Base-by-base conservation (phyloP, 1,140 invertebrate genomes). In the Mycetomoellerius zeteki region DNA sequence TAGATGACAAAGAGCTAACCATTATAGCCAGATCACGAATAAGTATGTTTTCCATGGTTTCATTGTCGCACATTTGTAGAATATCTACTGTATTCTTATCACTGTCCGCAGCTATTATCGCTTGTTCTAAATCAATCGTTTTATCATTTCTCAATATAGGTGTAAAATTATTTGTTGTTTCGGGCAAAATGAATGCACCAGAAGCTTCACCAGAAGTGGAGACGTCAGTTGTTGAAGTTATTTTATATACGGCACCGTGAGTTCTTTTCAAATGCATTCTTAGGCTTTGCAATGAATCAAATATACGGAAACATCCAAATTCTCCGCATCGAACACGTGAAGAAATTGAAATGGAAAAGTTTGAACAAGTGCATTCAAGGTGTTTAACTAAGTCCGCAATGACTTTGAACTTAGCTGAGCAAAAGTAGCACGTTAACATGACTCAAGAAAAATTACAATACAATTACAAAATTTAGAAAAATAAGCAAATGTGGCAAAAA, bases 261-360 rank as follows among this genome's bases (percentile, higher is more conserved):
- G 12, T 47, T 47, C 33, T 47, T 69, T 47, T 69, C 2, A 69
- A 69, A 47, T 69, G 65, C 37, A 69, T 69, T 69, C n/a, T 21
- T 24, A 69, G n/a, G 24, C 37, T 10, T 69, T 0, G n/a, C 65
- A 47, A 69, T 16, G 65, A 69, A 69, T 67, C 33, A 3, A 43
- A 67, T n/a, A 67, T 37, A 10, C 64, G 33, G 37, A 67, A 67
- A 21, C 64, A 67, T 67, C 64, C 64, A 43, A 67, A 67, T 67
- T 67, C 4, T 12, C 33, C 33, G 0, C 64, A 67, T 7, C 64
- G 33, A 67, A 67, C 4, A 67, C 64, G 33, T 43, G 19, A 37
- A 67, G 33, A 67, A 33, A 4, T 33, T 67, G 33, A 21, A 21
- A 67, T 2, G 21, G 33, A 67, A 5, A 67, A 67, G 5, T 67